Base-by-base conservation (phyloP, 2,888 invertebrate species). In the Fragum fragum region DNA sequence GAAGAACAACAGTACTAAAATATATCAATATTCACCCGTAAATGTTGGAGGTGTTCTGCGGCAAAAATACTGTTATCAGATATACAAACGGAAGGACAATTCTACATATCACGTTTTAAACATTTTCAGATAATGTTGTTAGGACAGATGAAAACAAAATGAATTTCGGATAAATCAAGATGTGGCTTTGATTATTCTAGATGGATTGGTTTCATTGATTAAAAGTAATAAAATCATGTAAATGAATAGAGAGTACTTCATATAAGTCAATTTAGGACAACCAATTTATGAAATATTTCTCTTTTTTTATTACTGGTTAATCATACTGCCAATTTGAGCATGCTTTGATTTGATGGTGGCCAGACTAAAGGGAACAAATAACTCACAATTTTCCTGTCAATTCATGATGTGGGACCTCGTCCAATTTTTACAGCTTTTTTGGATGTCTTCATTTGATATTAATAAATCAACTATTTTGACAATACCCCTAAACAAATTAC, bases 301-400 rank as follows among this genome's bases (percentile, higher is more conserved):
- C 21, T 39, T 66, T 36, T n/a, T 36, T 66, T 66, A 66, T 66
- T 66, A 42, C 66, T 66, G 39, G 21, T 66, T 66, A 66, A 66
- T 66, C 42, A 66, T 66, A 23, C 66, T 11, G 32, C 32, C 63
- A 29, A 63, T 32, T 32, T 63, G 63, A 16, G 6, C 6, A 11
- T 9, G 32, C 63, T 63, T n/a, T 63, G 32, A 32, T 16, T 32
- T 66, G 5, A 66, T 66, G 42, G 42, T 1, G 23, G 7, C 39
- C 39, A 26, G 42, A 14, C 23, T 26, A 21, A 42, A 42, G 7
- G 42, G 42, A 66, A 66, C 66, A 66, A 66, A 42, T 66, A 66
- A 66, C 23, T 66, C 66, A 66, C 66, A 66, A 66, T 66, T 66
- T 66, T 66, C 66, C 42, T 66, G 66, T 66, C 66, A 66, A 66